Base-by-base conservation (phyloP, 2,113 vertebrate genomes). In the Andinoacara biseriatus region DNA sequence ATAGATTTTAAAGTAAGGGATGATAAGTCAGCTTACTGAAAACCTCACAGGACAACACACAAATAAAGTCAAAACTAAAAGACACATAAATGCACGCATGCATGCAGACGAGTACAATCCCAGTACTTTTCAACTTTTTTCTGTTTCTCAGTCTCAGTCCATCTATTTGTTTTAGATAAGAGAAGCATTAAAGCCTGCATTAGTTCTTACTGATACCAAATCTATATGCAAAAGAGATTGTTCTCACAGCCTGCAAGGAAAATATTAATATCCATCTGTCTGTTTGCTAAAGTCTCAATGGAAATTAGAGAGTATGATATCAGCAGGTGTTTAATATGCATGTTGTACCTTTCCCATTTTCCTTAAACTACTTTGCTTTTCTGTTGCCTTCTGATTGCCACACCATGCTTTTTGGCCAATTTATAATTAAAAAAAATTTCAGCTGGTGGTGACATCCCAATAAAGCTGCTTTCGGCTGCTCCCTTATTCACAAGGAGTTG, bases 171-270 rank as follows among this genome's bases (percentile, higher is more conserved):
- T 87, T 90, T 85, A 86, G 78, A 92, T 79, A 69, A 84, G 78
- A 87, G 62, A 56, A 43, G 59, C 14, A 38, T 81, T 85, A 78
- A 84, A 82, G 24, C 54, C 38, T 84, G 60, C 65, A 81, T 92
- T 89, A 86, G 57, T 78, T 85, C 81, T 78, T 80, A 81, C 77
- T 69, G 76, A 92, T 87, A 87, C 81, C 79, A 88, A 82, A 92
- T 94, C 87, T 89, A 90, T 86, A 93, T 91, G 87, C 87, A 93
- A 88, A 92, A 90, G 52, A 60, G 58, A 87, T 77, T 76, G 56
- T 88, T 86, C 83, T 88, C 67, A 26, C 81, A 54, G 67, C 58
- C 72, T 83, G 87, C 82, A 81, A 82, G 84, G 60, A 49, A 77
- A 85, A 86, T 88, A 82, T 89, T 84, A 89, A 93, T 89, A 82